Conservation (phyloP, 2,888 invertebrate genomes). For the Cerceris rybyensis region DNA sequence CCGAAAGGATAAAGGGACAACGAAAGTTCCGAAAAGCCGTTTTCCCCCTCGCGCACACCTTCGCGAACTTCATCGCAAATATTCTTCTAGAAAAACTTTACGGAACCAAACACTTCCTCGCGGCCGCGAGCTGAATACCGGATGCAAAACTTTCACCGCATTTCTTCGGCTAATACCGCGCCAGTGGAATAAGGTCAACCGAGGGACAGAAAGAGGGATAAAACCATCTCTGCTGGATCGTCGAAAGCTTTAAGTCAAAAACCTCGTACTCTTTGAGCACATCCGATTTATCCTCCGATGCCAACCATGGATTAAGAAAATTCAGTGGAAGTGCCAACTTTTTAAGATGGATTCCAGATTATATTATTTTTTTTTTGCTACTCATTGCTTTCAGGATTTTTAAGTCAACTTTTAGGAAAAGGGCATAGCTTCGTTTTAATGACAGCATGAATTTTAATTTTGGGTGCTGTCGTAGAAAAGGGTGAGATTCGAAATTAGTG, state of each 20-base stretch:
- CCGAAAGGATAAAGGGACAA: constrained; percentile 11
- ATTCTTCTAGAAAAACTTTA: constrained; percentile 40
- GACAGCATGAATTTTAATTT: too few relatives aligned
- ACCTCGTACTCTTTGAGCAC: constrained; percentile 52
- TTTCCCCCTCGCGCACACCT: constrained; percentile 24
- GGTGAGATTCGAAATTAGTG: too few relatives aligned
- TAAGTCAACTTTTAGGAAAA: too few relatives aligned
- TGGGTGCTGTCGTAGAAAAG: too few relatives aligned
- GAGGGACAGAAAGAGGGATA: constrained; percentile 59
- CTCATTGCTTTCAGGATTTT: too few relatives aligned
- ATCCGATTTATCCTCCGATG: constrained; percentile 42
- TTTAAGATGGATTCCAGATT: neutral
- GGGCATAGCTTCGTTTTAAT: too few relatives aligned
- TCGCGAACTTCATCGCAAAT: constrained; percentile 42
- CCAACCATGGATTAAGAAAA: constrained; percentile 49
- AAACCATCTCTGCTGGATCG: constrained; percentile 58
- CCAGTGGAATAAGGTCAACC: constrained; percentile 57
- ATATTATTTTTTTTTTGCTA: neutral
- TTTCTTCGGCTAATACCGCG: constrained; percentile 62
- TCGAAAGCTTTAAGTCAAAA: constrained; percentile 66
- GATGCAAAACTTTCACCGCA: constrained; percentile 65
- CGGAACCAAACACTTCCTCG: constrained; percentile 48
- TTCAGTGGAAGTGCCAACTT: constrained; percentile 23
- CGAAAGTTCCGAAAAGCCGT: constrained; percentile 28
- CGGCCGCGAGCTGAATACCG: constrained; percentile 53